phyloP scores from a whole-genome alignment of 2,797 vertebrate genomes.

The Lophius americanus region DNA sequence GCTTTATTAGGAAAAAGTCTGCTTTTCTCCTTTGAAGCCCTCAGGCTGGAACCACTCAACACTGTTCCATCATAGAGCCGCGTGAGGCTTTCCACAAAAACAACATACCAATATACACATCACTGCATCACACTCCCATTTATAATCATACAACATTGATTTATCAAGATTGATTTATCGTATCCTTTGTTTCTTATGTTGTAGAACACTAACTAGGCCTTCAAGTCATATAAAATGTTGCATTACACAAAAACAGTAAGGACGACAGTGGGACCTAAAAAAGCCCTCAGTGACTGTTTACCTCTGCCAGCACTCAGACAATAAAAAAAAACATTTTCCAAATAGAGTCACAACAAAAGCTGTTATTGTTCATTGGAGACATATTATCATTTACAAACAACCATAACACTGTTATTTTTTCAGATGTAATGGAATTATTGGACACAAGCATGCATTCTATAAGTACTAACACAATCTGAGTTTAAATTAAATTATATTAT shows the following conservation, averaged over 20 bases:
- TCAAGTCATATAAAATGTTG: not conserved
- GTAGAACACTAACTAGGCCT: not conserved
- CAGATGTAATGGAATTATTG: too few species aligned
- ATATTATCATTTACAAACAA: too few species aligned
- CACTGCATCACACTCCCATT: not conserved
- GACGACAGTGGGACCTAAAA: too few species aligned
- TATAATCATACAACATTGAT: not conserved
- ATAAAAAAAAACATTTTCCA: too few species aligned
- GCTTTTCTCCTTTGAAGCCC: constrained; percentile 34
- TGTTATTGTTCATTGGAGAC: too few species aligned
- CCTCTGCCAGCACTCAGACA: too few species aligned
- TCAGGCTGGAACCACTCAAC: constrained; percentile 65
- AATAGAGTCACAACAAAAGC: too few species aligned
- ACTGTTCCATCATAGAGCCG: constrained; percentile 52
- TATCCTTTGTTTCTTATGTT: not conserved
- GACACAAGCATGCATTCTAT: too few species aligned
- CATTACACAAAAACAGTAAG: not conserved
- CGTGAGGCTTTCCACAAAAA: not conserved
- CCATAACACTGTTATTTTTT: too few species aligned
- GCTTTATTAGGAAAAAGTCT: constrained; percentile 55
- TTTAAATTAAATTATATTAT: too few species aligned
- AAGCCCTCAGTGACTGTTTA: too few species aligned
- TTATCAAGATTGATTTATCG: not conserved
- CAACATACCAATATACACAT: not conserved
- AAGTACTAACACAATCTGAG: too few species aligned